These are phyloP conservation scores for Echiichthys vipera DNA, from an alignment of 2,797 vertebrate genomes.

Conservation along the genomic window DNA sequence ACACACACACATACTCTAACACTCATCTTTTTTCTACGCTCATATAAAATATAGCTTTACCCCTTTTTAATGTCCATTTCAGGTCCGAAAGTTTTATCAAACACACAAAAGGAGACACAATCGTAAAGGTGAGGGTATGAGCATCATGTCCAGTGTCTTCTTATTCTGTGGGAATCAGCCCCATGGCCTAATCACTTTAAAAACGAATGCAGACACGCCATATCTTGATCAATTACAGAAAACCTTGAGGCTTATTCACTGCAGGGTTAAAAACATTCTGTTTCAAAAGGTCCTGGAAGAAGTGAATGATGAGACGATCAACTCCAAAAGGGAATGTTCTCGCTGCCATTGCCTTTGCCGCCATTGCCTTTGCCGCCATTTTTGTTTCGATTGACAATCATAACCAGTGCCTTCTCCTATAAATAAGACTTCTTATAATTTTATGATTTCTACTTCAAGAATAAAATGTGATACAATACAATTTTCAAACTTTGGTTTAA, in stretches of 20 bases:
- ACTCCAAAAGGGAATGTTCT: conserved; percentile 12
- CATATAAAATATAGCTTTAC: neutral
- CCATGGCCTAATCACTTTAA: conserved; percentile 64
- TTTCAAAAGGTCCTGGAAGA: conserved; percentile 50
- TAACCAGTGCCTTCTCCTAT: neutral
- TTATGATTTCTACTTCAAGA: neutral
- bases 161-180: conserved; percentile 42
- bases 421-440: neutral
- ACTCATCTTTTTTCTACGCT: neutral
- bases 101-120: neutral
- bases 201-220: conserved; percentile 58
- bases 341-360: too few species aligned
- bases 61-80: neutral
- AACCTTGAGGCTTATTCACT: conserved; percentile 40
- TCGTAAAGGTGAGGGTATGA: conserved; percentile 5
- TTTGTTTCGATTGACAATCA: neutral
- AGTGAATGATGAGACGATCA: conserved; percentile 15
- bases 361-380: too few species aligned
- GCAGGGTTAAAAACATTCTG: conserved; percentile 53
- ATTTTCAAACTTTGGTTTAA: neutral
- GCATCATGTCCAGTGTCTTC: conserved; percentile 35
- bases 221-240: conserved; percentile 71
- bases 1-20: neutral
- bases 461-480: neutral
- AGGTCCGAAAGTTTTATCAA: conserved; percentile 1